These are phyloP conservation scores for Glossophaga mutica DNA, from an alignment of 2,797 vertebrate species.

Conservation along the genomic window DNA sequence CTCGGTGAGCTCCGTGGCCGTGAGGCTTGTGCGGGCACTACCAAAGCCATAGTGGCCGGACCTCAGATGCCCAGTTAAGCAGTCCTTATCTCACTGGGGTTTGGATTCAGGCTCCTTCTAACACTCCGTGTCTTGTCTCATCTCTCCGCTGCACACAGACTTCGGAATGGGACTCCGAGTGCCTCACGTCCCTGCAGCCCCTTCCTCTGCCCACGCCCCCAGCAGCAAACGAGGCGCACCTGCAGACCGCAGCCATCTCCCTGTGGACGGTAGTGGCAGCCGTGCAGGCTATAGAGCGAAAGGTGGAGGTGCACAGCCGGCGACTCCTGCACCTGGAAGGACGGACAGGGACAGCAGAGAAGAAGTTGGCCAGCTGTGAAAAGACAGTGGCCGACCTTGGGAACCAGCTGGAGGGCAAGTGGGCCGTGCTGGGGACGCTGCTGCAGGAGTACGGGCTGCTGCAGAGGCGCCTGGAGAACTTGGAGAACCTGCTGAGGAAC, in stretches of 20 bases:
- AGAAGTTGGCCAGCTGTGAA: slow-evolving; percentile 82
- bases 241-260: slow-evolving; percentile 81
- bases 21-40: not conserved
- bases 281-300: slow-evolving; percentile 83
- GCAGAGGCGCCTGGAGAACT: slow-evolving; percentile 80
- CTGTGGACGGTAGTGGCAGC: slow-evolving; percentile 82
- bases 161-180: slow-evolving; percentile 80
- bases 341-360: slow-evolving; percentile 80
- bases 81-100: not conserved
- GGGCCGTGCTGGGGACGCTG: slow-evolving; percentile 81
- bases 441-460: slow-evolving; percentile 84
- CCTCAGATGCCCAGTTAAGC: not conserved
- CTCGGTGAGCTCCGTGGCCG: not conserved
- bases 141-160: slow-evolving; percentile 69
- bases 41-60: not conserved
- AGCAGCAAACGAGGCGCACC: slow-evolving; percentile 68
- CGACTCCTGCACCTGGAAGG: slow-evolving; percentile 82
- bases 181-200: slow-evolving; percentile 76
- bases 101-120: slow-evolving; percentile 15
- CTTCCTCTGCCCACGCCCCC: slow-evolving; percentile 67
- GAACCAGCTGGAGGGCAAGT: slow-evolving; percentile 84
- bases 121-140: slow-evolving; percentile 1
- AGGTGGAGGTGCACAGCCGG: slow-evolving; percentile 81
- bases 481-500: slow-evolving; percentile 83
- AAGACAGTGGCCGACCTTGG: slow-evolving; percentile 82